Evolutionary conservation across 2,797 vertebrate species (phyloP), one percentile per base, ranked within the genome.

Genomic region (Microctenopoma stevenorrisi): DNA sequence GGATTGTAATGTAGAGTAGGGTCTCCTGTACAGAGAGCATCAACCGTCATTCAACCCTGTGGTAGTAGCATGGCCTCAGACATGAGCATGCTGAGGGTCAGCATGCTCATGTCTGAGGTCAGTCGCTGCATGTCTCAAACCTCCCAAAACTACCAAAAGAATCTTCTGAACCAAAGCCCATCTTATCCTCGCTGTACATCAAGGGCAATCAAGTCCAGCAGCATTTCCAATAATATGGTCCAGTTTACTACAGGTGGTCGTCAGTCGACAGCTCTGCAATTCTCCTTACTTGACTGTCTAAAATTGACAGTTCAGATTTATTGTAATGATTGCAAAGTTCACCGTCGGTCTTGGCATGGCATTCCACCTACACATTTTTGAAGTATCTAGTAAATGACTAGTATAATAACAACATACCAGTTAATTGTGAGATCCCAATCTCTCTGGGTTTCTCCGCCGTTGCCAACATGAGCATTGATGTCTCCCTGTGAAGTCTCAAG

Each of bases 191-290:
- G 37, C 26, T 37, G 4, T 25, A 46, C 13, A 38, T 54, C 66
- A 58, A 76, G 11, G 33, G 71, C 75, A 54, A 72, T 80, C n/a
- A 52, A 49, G 18, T 68, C 15, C 28, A 74, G 59, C 54, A 78
- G 56, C 5, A 58, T 46, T 53, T 44, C 16, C 13, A 9, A 38
- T 51, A 37, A 48, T 58, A 59, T 44, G 33, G 62, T 73, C 53
- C 62, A 68, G 38, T 7, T 64, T 22, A 58, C 59, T 14, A 25
- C 59, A 37, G 64, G 64, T 68, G 73, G 66, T 72, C 55, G 71
- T 74, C 51, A 65, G 26, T 60, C 56, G 53, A 62, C 51, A 44
- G 47, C 28, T 61, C 68, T 77, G 56, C 48, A 25, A 51, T 78
- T 68, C 68, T 71, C 60, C 51, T 68, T 35, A 74, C 48, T 61